Percentiles rank a stretch among this genome's conserved stretches.
phyloP scores from a whole-genome alignment of 2,888 invertebrate genomes.

The Tyria jacobaeae region DNA sequence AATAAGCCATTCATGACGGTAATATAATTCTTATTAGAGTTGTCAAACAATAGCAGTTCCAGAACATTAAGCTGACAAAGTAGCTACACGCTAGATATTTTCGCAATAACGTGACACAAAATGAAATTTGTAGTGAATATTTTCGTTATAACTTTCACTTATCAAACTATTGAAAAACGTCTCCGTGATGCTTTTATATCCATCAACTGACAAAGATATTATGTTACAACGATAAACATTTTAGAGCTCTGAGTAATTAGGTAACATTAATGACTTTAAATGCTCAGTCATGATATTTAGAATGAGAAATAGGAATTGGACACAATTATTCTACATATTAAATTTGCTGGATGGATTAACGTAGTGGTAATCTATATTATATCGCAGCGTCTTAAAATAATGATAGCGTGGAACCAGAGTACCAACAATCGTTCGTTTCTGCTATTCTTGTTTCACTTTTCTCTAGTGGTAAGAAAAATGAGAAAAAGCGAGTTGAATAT shows the following conservation, averaged over 20 bases:
- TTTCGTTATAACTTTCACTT: constrained; percentile 15
- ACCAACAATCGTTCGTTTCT: no score
- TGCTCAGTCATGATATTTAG: neutral
- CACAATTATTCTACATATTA: neutral
- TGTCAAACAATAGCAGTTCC: constrained; percentile 14
- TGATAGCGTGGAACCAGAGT: no score
- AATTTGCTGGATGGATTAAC: neutral
- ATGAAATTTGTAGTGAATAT: neutral
- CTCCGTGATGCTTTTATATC: constrained; percentile 6
- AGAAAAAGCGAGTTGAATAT: no score
- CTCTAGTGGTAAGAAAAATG: no score
- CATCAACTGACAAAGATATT: neutral
- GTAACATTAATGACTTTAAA: neutral
- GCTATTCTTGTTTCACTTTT: no score
- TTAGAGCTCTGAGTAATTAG: neutral
- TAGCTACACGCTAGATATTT: constrained; percentile 4
- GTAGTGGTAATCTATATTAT: no score
- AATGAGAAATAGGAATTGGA: neutral
- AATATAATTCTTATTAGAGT: neutral
- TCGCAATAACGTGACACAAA: constrained; percentile 7
- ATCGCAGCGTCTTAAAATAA: no score
- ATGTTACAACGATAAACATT: neutral
- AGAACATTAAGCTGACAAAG: constrained; percentile 11
- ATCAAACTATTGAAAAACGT: constrained; percentile 2
- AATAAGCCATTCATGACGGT: neutral